phyloP scores from a whole-genome alignment of 2,113 vertebrate species.

The Cisticola juncidis region DNA sequence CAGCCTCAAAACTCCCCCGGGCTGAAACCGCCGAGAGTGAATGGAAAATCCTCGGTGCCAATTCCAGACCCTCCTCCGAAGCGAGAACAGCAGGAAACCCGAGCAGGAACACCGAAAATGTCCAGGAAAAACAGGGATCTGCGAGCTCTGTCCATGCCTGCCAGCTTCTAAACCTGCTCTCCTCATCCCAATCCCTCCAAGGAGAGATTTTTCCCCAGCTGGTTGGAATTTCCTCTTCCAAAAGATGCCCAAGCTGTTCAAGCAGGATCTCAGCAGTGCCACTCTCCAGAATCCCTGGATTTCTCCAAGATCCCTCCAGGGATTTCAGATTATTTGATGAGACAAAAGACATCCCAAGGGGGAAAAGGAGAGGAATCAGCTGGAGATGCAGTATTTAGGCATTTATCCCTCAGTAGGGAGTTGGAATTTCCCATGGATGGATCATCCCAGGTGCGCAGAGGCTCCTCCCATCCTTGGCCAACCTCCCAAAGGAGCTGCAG shows the following conservation, averaged over 20 bases:
- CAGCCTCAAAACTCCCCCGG: rapidly evolving
- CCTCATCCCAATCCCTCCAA: neutral
- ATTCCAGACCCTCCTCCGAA: rapidly evolving
- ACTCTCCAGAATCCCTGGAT: no score
- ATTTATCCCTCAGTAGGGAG: rapidly evolving
- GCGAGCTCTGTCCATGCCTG: rapidly evolving
- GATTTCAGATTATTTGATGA: neutral
- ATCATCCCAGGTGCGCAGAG: neutral
- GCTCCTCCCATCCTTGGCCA: neutral
- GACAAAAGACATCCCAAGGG: neutral
- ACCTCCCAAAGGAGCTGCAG: rapidly evolving
- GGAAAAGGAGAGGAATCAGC: neutral
- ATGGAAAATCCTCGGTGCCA: neutral
- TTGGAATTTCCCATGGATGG: neutral
- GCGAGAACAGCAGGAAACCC: neutral
- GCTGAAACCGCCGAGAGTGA: rapidly evolving
- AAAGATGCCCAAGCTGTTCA: rapidly evolving
- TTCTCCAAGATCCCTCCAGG: no score
- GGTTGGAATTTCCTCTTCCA: neutral
- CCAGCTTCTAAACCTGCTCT: neutral
- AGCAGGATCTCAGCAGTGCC: rapidly evolving
- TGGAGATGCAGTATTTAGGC: neutral
- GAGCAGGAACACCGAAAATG: rapidly evolving
- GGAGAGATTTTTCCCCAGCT: rapidly evolving
- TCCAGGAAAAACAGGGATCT: neutral